Conservation (phyloP, 2,888 invertebrate species). For the Coleophora flavipennella region DNA sequence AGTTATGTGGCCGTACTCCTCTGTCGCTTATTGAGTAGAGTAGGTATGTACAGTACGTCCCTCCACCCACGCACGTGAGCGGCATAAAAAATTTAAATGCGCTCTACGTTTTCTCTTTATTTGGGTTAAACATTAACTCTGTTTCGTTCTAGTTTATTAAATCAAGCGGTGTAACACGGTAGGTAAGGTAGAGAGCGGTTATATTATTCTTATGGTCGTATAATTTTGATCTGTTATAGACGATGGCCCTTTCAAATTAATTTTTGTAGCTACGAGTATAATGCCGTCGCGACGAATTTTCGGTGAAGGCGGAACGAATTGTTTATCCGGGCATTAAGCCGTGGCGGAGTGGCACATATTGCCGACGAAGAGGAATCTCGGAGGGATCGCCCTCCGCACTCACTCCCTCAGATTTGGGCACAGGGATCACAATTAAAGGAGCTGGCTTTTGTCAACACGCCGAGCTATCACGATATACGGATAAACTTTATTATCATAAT, state of each 20-base stretch:
- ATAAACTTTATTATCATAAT: slow-evolving; percentile 24
- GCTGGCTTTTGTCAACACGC: slow-evolving; percentile 45
- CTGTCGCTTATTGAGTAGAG: slow-evolving; percentile 10
- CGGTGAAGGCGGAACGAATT: slow-evolving; percentile 56
- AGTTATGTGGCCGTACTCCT: slow-evolving; percentile 16
- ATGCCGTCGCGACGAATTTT: slow-evolving; percentile 46
- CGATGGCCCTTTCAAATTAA: slow-evolving; percentile 44
- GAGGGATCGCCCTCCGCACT: slow-evolving; percentile 28
- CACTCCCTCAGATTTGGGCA: slow-evolving; percentile 34
- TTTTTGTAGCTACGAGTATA: slow-evolving; percentile 37
- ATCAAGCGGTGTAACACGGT: slow-evolving; percentile 18
- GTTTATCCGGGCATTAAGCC: slow-evolving; percentile 56
- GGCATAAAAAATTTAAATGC: slow-evolving; percentile 18
- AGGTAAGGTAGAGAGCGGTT: slow-evolving; percentile 11
- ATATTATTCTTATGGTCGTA: slow-evolving; percentile 23
- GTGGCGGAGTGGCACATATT: slow-evolving; percentile 50
- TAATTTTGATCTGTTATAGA: slow-evolving; percentile 30
- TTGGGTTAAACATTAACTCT: slow-evolving; percentile 12
- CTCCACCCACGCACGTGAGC: slow-evolving; percentile 13
- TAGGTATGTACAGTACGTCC: slow-evolving; percentile 1
- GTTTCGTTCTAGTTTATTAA: slow-evolving; percentile 16
- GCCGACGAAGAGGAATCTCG: slow-evolving; percentile 33
- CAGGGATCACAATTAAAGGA: slow-evolving; percentile 51
- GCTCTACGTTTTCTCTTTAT: slow-evolving; percentile 10
- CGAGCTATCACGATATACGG: slow-evolving; percentile 21